phyloP scores from a whole-genome alignment of 2,797 vertebrate genomes.

The Falco peregrinus region DNA sequence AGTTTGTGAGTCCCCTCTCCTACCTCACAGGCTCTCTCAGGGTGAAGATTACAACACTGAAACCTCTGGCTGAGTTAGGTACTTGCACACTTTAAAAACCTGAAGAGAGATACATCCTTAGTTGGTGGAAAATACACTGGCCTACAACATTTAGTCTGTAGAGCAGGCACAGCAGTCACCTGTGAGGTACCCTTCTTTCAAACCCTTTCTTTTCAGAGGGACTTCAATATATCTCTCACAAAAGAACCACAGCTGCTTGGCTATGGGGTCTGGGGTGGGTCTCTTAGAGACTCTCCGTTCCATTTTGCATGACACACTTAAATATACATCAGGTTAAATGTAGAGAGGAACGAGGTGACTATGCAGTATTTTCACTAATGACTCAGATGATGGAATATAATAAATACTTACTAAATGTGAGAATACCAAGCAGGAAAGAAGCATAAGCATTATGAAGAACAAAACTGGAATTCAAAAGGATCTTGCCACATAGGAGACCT shows the following conservation, averaged over 20 bases:
- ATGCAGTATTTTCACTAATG: not conserved
- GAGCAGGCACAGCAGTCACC: not conserved
- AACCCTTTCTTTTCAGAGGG: not conserved
- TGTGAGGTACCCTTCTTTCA: not conserved
- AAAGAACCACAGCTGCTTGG: not conserved
- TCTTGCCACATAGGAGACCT: not conserved
- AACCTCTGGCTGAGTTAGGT: not conserved
- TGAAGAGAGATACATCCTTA: not conserved
- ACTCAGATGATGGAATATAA: not conserved
- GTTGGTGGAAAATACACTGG: not conserved
- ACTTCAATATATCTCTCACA: not conserved
- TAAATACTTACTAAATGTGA: not conserved
- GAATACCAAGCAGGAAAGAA: not conserved
- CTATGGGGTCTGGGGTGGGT: not conserved
- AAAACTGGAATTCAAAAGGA: not conserved
- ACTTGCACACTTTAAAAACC: not conserved
- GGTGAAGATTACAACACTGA: not conserved
- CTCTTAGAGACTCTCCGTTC: not conserved
- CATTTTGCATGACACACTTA: not conserved
- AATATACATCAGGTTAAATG: not conserved
- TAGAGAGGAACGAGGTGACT: not conserved
- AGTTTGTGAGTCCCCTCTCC: not conserved
- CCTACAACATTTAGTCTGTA: not conserved
- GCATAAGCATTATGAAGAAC: not conserved
- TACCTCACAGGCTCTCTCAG: not conserved